Base-by-base conservation (phyloP, 2,113 vertebrate species). In the Okapia johnstoni region DNA sequence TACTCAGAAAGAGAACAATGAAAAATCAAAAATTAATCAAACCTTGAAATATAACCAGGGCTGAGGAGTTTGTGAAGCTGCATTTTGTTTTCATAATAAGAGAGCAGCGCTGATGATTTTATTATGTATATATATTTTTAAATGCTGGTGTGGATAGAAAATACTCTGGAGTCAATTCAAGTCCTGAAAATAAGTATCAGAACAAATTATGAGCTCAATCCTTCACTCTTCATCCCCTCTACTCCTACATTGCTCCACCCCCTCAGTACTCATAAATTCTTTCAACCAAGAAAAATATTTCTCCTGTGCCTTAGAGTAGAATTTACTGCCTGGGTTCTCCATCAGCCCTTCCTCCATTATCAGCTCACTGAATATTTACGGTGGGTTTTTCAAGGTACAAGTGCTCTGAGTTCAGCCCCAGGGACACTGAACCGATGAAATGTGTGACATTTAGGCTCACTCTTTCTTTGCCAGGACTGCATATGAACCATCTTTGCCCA, bases 321-420 rank as follows among this genome's bases (percentile, higher is more conserved):
- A 92, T 97, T 84, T 98, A 98, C 97, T 98, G 79, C 97, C 89
- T 97, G 84, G 50, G 58, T 92, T 95, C 91, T 94, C 58, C 36
- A 76, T 88, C 87, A 88, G 93, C 36, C 55, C 70, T 98, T 97
- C 96, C 97, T 98, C 50, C 36, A 93, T 98, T 97, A 97, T 28
- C 55, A 70, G 60, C 96, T 98, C 93, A 95, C 89, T 97, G 97
- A 98, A 97, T 98, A 98, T 97, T 98, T 98, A 97, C 81, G 57
- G 43, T 94, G 85, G 57, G 76, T 98, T 98, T 86, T 93, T 97
- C 89, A 96, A 95, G 92, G 77, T 66, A 89, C n/a, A 84, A 70
- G 77, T 33, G 6, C 96, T 96, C 97, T 57, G n/a, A 97, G 95
- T 97, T 96, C 89, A 93, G 84, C 96, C 33, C 77, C 14, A 54